A percentile compares a stretch with the other conserved stretches of the same genome.
These are phyloP conservation scores for Oedothorax gibbosus DNA, from an alignment of 1,140 invertebrate genomes.

Conservation along the genomic window DNA sequence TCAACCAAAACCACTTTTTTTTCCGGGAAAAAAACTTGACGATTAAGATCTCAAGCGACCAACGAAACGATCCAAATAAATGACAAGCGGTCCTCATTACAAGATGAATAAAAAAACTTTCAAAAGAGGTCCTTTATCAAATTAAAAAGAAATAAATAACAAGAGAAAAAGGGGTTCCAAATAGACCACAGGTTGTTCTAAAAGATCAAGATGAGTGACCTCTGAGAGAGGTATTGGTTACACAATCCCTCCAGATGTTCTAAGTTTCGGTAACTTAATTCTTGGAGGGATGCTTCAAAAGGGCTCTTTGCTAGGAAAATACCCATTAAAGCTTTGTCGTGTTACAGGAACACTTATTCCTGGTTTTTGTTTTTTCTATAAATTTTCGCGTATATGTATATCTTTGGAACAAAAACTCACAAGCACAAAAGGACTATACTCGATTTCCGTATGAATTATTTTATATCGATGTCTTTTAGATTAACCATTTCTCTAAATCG, in stretches of 20 bases:
- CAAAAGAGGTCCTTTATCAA: constrained; percentile 8
- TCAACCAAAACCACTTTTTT: constrained; percentile 23
- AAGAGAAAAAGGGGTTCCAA: not conserved
- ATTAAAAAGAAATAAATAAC: not conserved
- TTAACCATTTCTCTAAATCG: too few species aligned
- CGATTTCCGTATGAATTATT: too few species aligned
- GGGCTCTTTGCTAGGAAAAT: not conserved
- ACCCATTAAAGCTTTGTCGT: too few species aligned
- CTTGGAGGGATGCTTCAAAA: constrained; percentile 22
- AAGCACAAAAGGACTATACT: too few species aligned
- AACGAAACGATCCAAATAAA: constrained; percentile 13
- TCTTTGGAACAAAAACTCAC: too few species aligned
- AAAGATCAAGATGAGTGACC: constrained; percentile 40
- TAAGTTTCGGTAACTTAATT: constrained; percentile 25
- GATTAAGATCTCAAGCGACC: constrained; percentile 46
- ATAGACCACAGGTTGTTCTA: constrained; percentile 47
- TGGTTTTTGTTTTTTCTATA: too few species aligned
- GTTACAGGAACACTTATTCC: too few species aligned
- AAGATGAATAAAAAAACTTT: constrained; percentile 4
- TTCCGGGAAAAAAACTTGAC: constrained; percentile 1
- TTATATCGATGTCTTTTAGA: too few species aligned
- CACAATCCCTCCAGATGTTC: constrained; percentile 22
- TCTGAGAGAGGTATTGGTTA: constrained; percentile 41
- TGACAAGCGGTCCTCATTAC: constrained; percentile 2
- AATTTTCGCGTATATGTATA: too few species aligned